Conservation (phyloP, 1,140 invertebrate species). For the Saccostrea cuccullata region DNA sequence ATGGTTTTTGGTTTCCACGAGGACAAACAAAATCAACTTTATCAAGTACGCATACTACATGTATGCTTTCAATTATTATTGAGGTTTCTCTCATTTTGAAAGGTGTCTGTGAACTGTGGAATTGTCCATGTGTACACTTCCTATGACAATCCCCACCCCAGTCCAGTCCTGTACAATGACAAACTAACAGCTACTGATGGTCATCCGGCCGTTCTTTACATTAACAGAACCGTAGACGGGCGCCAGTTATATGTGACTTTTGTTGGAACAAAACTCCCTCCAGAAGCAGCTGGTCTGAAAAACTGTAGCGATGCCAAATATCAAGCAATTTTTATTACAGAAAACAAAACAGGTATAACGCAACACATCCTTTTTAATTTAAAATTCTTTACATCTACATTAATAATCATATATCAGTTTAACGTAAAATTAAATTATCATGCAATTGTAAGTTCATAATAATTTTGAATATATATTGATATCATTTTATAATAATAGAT, state of each 20-base stretch:
- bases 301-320: slow-evolving; percentile 45
- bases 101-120: slow-evolving; percentile 51
- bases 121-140: slow-evolving; percentile 54
- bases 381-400: neutral
- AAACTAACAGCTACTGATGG: slow-evolving; percentile 50
- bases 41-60: too few species aligned
- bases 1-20: too few species aligned
- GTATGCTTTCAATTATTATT: neutral
- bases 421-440: neutral
- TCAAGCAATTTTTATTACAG: neutral
- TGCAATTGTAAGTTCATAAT: neutral
- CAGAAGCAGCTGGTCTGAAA: slow-evolving; percentile 23
- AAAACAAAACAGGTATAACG: neutral
- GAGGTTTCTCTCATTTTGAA: neutral
- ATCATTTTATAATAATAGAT: neutral
- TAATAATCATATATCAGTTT: too few species aligned
- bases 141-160: slow-evolving; percentile 52
- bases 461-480: neutral
- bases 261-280: slow-evolving; percentile 48
- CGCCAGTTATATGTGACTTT: slow-evolving; percentile 51
- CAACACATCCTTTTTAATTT: neutral
- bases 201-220: slow-evolving; percentile 42
- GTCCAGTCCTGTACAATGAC: slow-evolving; percentile 48
- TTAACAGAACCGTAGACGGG: slow-evolving; percentile 40
- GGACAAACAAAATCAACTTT: too few species aligned